Conservation (phyloP, 1,140 invertebrate species). For the Listronotus oregonensis region DNA sequence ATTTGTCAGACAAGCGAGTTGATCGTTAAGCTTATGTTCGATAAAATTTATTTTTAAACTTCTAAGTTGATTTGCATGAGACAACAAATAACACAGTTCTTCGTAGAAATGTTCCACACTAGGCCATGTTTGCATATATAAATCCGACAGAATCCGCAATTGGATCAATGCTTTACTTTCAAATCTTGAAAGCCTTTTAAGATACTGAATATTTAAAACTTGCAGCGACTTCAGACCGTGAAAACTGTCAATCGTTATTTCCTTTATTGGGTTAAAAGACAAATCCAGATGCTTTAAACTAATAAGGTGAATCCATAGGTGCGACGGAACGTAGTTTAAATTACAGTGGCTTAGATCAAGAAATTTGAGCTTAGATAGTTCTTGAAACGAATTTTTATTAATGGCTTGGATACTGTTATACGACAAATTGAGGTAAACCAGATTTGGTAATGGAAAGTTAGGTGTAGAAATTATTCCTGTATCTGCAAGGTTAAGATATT, state of each 20-base stretch:
- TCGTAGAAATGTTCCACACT: constrained; percentile 65
- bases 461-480: constrained; percentile 77
- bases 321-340: constrained; percentile 66
- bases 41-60: constrained; percentile 65
- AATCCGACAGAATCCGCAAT: constrained; percentile 64
- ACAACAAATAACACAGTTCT: constrained; percentile 65
- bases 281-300: constrained; percentile 52
- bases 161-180: constrained; percentile 69
- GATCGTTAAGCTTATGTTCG: constrained; percentile 70
- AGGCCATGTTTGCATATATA: constrained; percentile 70
- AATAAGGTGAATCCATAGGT: constrained; percentile 58
- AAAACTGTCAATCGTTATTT: constrained; percentile 58
- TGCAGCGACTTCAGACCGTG: constrained; percentile 62
- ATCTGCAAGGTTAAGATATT: constrained; percentile 73
- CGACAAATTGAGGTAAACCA: constrained; percentile 77
- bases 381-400: constrained; percentile 66
- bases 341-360: constrained; percentile 71
- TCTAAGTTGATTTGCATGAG: constrained; percentile 59
- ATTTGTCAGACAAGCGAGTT: constrained; percentile 72
- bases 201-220: constrained; percentile 61
- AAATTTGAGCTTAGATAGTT: constrained; percentile 66
- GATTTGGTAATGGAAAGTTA: constrained; percentile 70
- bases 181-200: constrained; percentile 66
- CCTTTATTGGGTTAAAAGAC: constrained; percentile 54
- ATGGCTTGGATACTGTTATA: constrained; percentile 70